These are phyloP conservation scores for Melanostoma scalare DNA, from an alignment of 2,888 invertebrate species.

Conservation along the genomic window DNA sequence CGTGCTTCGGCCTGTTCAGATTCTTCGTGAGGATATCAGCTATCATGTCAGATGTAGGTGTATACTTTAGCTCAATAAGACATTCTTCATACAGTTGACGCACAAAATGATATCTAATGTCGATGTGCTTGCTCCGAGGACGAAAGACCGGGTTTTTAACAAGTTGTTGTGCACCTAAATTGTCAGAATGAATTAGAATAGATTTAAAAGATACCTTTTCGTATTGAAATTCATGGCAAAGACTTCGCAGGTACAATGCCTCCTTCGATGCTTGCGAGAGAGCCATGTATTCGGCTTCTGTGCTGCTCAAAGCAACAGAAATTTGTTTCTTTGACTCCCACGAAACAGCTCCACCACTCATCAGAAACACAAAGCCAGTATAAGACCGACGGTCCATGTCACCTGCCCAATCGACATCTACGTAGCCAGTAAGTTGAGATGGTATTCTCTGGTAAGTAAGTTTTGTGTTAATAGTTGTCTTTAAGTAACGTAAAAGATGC, in stretches of 20 bases:
- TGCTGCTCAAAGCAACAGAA: too few species aligned
- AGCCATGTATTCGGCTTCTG: too few species aligned
- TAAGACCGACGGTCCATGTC: neutral
- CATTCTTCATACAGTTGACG: too few species aligned
- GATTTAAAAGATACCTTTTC: too few species aligned
- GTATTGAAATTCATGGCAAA: too few species aligned
- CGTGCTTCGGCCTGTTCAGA: neutral
- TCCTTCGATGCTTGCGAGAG: too few species aligned
- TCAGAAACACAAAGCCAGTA: neutral
- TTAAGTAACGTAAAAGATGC: neutral
- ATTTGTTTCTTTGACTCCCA: too few species aligned
- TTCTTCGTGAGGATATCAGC: slow-evolving; percentile 11
- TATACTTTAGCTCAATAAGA: too few species aligned
- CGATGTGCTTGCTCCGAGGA: too few species aligned
- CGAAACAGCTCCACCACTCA: neutral
- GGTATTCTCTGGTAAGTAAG: neutral
- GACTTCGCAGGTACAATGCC: too few species aligned
- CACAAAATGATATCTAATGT: too few species aligned
- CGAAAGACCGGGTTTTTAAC: too few species aligned
- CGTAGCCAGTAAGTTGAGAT: neutral
- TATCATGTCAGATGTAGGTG: neutral
- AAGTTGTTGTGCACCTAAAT: neutral
- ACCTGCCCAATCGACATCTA: neutral
- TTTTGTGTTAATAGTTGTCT: neutral
- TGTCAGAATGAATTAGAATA: neutral